Base-by-base conservation (phyloP, 37 sponge, comb jelly and placozoan species). In the Petrosia ficiformis region DNA sequence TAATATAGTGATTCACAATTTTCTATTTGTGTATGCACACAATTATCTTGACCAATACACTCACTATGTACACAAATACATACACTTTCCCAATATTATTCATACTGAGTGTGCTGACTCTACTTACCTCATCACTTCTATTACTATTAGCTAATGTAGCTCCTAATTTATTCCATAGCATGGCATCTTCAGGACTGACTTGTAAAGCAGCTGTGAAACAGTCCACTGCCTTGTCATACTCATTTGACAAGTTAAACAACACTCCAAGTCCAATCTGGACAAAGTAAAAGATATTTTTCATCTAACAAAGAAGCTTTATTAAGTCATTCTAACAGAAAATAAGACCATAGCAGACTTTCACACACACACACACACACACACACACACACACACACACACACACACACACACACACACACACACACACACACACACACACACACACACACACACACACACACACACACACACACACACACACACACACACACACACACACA, bases 111-210 rank as follows among this genome's bases (percentile, higher is more conserved):
- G 54, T 48, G 54, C 54, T 48, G 14, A 19, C 8, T 3, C 8
- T 0, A 40, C 74, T 59, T 36, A 87, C 83, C 78, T 94, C 84
- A 40, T 85, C 96, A 70, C 87, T 81, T 42, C 58, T 83, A 39
- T 82, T 79, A 21, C 87, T 63, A 74, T 97, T 97, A 4, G 98
- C 98, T 40, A 97, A 73, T 0, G 98, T 94, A 8, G 98, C 98
- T 40, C 98, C 98, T 24, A 97, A 81, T 54, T 94, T 88, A 65
- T 97, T 97, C 98, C 98, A 97, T 59, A 97, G 67, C 87, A 89
- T 86, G 24, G 95, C 84, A 75, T 89, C 89, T 80, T 91, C 73
- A 6, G 94, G 83, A 39, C 70, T 77, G 4, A 38, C 73, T 36
- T 74, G 59, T 11, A 93, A 72, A n/a, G 94, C 94, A 59, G 90